A percentile compares a stretch with the other conserved stretches of the same genome.
These are phyloP conservation scores for Brachylomia viminalis DNA, from an alignment of 2,888 invertebrate species.

Conservation along the genomic window DNA sequence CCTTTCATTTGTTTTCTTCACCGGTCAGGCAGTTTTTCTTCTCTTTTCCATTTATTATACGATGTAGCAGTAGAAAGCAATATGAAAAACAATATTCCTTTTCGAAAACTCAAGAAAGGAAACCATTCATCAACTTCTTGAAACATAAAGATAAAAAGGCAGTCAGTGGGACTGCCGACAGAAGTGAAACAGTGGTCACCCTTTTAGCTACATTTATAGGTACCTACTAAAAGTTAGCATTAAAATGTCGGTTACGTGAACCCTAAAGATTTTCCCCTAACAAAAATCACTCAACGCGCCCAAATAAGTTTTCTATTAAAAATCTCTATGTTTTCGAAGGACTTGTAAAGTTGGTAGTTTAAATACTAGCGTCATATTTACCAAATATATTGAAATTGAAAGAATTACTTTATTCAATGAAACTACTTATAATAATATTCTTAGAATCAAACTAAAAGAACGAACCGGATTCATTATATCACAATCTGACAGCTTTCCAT, in stretches of 20 bases:
- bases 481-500: slow-evolving; percentile 30
- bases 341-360: slow-evolving; percentile 6
- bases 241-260: too few species aligned
- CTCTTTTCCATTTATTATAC: slow-evolving; percentile 4
- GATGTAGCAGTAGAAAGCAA: not conserved
- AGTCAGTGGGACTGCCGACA: too few species aligned
- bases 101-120: not conserved
- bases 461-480: slow-evolving; percentile 37
- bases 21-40: slow-evolving; percentile 21
- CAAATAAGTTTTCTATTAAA: not conserved
- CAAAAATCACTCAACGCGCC: too few species aligned
- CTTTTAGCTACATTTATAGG: too few species aligned
- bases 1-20: slow-evolving; percentile 31
- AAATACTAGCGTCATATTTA: slow-evolving; percentile 14
- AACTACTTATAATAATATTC: slow-evolving; percentile 37
- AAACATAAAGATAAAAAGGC: not conserved
- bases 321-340: not conserved
- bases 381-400: slow-evolving; percentile 32
- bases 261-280: too few species aligned
- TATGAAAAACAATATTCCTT: slow-evolving; percentile 7
- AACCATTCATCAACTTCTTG: not conserved
- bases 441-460: slow-evolving; percentile 25
- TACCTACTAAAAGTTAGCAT: too few species aligned
- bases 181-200: too few species aligned
- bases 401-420: slow-evolving; percentile 25